A percentile compares a stretch with the other conserved stretches of the same genome.
phyloP scores from a whole-genome alignment of 2,113 vertebrate species.

The Dascyllus trimaculatus region DNA sequence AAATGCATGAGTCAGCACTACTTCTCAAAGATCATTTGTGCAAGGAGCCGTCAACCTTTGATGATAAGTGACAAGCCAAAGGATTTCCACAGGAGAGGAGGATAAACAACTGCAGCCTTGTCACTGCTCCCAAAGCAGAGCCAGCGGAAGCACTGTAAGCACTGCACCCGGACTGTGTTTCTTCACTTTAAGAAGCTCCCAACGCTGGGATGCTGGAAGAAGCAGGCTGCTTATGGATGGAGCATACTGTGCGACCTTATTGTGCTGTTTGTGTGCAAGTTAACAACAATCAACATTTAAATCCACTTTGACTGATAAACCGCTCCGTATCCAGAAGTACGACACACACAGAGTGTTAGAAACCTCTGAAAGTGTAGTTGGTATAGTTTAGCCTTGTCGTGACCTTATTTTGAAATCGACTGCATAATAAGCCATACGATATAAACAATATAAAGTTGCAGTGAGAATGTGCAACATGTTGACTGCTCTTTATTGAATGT shows the following conservation, averaged over 20 bases:
- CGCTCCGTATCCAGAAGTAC: background rate
- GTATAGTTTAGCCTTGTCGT: background rate
- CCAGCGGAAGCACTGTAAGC: slow-evolving; percentile 14
- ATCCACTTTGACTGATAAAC: background rate
- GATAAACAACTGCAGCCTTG: slow-evolving; percentile 36
- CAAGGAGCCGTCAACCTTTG: slow-evolving; percentile 15
- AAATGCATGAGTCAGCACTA: slow-evolving; percentile 58
- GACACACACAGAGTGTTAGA: no score
- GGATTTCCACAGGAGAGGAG: slow-evolving; percentile 39
- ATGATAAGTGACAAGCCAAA: slow-evolving; percentile 56
- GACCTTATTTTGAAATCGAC: slow-evolving; percentile 11
- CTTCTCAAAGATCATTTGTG: slow-evolving; percentile 47
- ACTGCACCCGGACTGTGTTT: background rate
- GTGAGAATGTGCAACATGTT: slow-evolving; percentile 12
- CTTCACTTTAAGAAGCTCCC: background rate
- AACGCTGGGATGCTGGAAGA: background rate
- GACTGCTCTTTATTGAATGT: slow-evolving; percentile 6
- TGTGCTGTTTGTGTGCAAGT: background rate
- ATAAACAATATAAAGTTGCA: slow-evolving; percentile 8
- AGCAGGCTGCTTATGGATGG: background rate
- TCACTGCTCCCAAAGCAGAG: slow-evolving; percentile 19
- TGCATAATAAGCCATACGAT: background rate
- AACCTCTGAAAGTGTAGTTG: background rate
- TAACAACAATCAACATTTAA: slow-evolving; percentile 10
- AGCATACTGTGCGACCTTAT: background rate